Conservation (phyloP, 2,113 vertebrate genomes). For the Rhinichthys klamathensis region DNA sequence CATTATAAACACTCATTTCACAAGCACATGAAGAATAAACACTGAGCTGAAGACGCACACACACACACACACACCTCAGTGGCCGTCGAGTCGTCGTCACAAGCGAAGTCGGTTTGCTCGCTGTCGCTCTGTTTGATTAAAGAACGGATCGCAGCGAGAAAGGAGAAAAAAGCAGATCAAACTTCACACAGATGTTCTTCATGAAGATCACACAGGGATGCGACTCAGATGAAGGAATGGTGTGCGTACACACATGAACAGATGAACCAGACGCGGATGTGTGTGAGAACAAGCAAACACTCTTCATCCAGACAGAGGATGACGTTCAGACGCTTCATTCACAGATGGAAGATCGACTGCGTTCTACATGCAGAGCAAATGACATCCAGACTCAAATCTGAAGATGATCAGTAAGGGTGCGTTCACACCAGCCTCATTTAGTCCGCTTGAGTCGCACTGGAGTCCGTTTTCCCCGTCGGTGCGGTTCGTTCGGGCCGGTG, state of each 20-base stretch:
- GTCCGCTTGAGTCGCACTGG: too few relatives aligned
- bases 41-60: neutral
- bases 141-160: conserved; percentile 80
- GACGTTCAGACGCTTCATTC: neutral
- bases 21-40: neutral
- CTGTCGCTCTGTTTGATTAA: conserved; percentile 88
- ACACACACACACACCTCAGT: conserved; percentile 81
- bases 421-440: too few relatives aligned
- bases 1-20: neutral
- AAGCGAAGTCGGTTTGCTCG: conserved; percentile 91
- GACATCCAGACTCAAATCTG: too few relatives aligned
- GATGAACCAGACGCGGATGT: conserved; percentile 30
- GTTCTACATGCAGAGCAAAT: too few relatives aligned
- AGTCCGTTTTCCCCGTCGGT: too few relatives aligned
- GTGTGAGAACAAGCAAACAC: neutral
- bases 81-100: conserved; percentile 91
- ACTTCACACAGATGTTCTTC: neutral
- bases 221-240: conserved; percentile 2
- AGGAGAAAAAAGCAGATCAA: conserved; percentile 71
- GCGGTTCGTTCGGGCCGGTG: too few relatives aligned
- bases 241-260: neutral
- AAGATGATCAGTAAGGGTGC: too few relatives aligned
- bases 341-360: too few relatives aligned
- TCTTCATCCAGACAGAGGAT: neutral
- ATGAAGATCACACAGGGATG: neutral